Conservation (phyloP, 2,888 invertebrate genomes). For the Caenorhabditis afra region DNA sequence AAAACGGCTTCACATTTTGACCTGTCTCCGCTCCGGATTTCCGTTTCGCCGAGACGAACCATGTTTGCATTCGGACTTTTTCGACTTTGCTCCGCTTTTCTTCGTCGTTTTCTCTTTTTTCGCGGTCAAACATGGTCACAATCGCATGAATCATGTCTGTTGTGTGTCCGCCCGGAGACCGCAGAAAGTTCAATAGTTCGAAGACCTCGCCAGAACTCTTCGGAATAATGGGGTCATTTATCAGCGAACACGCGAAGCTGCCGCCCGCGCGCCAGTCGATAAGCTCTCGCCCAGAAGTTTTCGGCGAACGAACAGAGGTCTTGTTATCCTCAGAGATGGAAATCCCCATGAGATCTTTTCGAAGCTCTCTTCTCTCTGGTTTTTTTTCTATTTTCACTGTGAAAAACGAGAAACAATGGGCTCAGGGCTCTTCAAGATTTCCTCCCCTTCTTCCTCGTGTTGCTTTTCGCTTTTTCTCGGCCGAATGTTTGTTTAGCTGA, state of each 20-base stretch:
- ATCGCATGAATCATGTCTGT: constrained; percentile 3
- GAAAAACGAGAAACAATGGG: constrained; percentile 18
- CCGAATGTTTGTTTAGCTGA: constrained; percentile 17
- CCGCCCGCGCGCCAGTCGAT: background rate
- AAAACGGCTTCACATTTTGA: constrained; percentile 2
- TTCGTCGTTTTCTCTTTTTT: background rate
- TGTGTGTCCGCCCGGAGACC: background rate
- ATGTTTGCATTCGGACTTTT: constrained; percentile 9
- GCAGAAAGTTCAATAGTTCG: constrained; percentile 16
- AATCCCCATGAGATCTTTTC: constrained; percentile 10
- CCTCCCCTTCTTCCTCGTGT: background rate
- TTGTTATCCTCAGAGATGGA: background rate
- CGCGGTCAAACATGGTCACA: constrained; percentile 6
- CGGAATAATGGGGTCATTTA: background rate
- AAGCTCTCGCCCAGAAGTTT: background rate
- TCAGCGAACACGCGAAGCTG: background rate
- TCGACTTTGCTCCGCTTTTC: too few relatives aligned
- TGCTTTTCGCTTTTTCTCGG: constrained; percentile 4
- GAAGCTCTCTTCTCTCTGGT: background rate
- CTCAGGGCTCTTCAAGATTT: background rate
- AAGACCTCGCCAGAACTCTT: background rate
- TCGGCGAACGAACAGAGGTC: background rate
- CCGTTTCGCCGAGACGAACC: background rate
- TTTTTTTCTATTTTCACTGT: constrained; percentile 3
- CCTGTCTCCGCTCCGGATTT: background rate